A percentile compares a stretch with the other conserved stretches of the same genome.
phyloP scores from a whole-genome alignment of 2,113 vertebrate genomes.

The Oriolus oriolus region DNA sequence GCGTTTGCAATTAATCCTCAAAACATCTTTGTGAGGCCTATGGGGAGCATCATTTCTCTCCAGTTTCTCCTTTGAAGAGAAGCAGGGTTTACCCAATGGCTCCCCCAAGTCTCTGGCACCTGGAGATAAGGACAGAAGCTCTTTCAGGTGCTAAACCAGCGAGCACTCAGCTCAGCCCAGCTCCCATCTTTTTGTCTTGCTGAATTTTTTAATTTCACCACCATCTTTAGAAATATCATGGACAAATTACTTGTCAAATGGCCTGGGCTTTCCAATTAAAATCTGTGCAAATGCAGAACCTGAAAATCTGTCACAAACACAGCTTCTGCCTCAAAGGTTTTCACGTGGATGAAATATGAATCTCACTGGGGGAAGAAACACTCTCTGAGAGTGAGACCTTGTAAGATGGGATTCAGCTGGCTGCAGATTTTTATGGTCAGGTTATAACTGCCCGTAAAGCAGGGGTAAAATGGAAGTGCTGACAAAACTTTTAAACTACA shows the following conservation, averaged over 20 bases:
- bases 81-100: not conserved
- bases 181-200: not conserved
- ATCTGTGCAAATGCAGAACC: not conserved
- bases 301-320: not conserved
- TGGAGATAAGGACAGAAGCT: not conserved
- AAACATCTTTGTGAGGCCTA: not conserved
- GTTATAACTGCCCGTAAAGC: slow-evolving; percentile 68
- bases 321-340: not conserved
- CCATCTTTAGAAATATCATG: not conserved
- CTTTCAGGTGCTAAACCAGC: not conserved
- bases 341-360: not conserved
- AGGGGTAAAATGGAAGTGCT: slow-evolving; percentile 67
- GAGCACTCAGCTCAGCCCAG: not conserved
- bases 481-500: slow-evolving; percentile 74
- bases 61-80: not conserved
- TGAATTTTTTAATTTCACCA: not conserved
- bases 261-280: not conserved
- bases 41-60: not conserved
- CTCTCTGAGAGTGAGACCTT: slow-evolving; percentile 36
- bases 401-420: slow-evolving; percentile 35
- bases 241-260: not conserved
- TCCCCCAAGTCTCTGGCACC: not conserved
- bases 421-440: slow-evolving; percentile 66
- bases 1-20: not conserved
- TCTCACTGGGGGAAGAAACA: slow-evolving; percentile 9